Evolutionary conservation across 2,113 vertebrate species (phyloP).

Genomic region (Aix galericulata): DNA sequence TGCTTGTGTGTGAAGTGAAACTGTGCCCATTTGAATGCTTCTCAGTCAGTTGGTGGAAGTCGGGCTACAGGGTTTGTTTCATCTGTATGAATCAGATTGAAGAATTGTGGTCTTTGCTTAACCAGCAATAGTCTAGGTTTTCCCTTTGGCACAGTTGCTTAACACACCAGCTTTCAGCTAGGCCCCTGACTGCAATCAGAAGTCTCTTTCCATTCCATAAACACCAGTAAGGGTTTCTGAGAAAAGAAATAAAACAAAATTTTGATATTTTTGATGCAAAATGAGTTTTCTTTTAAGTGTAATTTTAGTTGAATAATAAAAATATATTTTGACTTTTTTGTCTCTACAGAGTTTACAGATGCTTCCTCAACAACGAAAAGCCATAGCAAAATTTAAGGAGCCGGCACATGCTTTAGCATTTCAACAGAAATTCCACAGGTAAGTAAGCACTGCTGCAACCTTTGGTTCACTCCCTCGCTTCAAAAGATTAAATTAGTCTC

Average conservation of each 20-base stretch:
- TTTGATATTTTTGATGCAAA: not conserved
- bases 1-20: not conserved
- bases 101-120: not conserved
- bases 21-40: not conserved
- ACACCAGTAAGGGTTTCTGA: not conserved
- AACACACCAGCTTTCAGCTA: not conserved
- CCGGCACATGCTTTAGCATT: slow-evolving; percentile 91
- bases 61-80: not conserved
- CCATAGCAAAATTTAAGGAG: slow-evolving; percentile 91
- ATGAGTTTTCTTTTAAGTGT: not conserved
- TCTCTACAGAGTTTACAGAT: slow-evolving; percentile 89
- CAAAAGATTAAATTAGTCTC: slow-evolving; percentile 18
- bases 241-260: not conserved
- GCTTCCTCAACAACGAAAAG: slow-evolving; percentile 96
- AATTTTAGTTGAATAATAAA: not conserved
- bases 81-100: not conserved
- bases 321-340: not conserved
- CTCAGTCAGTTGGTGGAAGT: not conserved
- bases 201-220: not conserved
- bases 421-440: slow-evolving; percentile 98
- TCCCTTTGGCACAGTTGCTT: not conserved
- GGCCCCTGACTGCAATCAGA: not conserved
- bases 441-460: not conserved
- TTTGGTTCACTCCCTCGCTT: not conserved
- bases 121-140: not conserved